A percentile compares a stretch with the other conserved stretches of the same genome.
phyloP scores from a whole-genome alignment of 2,113 vertebrate genomes.

The Ammodytes marinus region DNA sequence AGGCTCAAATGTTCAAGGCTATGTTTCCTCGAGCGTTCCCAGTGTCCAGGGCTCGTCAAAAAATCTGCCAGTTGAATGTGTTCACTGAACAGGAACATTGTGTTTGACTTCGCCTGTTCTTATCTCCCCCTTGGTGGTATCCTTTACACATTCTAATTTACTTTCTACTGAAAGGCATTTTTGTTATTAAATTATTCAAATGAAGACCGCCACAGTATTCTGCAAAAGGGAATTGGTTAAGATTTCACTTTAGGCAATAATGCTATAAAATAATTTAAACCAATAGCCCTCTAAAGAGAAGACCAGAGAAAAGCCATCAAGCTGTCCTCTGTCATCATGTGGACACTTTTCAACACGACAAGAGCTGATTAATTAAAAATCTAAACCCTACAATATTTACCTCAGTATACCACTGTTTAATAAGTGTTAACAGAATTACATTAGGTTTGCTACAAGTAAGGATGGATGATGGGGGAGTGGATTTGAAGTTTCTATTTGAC shows the following conservation, averaged over 20 bases:
- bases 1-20: constrained; percentile 55
- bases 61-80: constrained; percentile 81
- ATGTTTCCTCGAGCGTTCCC: constrained; percentile 65
- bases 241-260: constrained; percentile 55
- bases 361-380: constrained; percentile 1
- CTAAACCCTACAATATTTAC: constrained; percentile 14
- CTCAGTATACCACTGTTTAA: constrained; percentile 2
- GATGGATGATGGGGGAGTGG: neutral
- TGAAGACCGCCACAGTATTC: constrained; percentile 59
- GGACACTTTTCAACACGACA: constrained; percentile 1
- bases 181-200: constrained; percentile 79
- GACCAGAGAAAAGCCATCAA: neutral
- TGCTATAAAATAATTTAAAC: constrained; percentile 37
- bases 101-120: constrained; percentile 82
- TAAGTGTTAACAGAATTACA: neutral
- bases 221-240: constrained; percentile 55
- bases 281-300: constrained; percentile 15
- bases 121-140: constrained; percentile 78
- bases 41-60: constrained; percentile 71
- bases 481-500: constrained; percentile 21
- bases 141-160: constrained; percentile 76
- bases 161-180: constrained; percentile 72
- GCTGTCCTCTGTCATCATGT: neutral
- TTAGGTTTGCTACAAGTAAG: too few species aligned
- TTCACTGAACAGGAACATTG: constrained; percentile 84